Conservation (phyloP, 2,797 vertebrate genomes). For the Liparis tanakae region DNA sequence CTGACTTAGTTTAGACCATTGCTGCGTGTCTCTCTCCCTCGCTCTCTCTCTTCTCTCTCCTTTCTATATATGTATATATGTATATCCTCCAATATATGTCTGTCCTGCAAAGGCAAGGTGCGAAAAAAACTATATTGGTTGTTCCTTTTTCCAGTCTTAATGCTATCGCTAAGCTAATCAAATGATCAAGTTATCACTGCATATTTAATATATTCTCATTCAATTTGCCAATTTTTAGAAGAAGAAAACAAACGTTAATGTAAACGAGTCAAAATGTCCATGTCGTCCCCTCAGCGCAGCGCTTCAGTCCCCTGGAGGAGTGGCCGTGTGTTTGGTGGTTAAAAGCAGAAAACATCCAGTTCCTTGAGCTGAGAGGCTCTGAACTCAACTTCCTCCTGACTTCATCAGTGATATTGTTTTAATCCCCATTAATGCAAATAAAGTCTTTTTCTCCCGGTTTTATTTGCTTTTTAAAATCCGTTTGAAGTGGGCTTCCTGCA, state of each 20-base stretch:
- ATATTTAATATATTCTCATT: background rate
- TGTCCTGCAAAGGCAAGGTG: background rate
- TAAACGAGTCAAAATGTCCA: no score
- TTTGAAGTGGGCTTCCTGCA: constrained; percentile 19
- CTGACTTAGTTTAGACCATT: background rate
- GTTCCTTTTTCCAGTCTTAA: background rate
- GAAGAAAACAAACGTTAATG: no score
- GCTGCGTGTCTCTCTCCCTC: background rate
- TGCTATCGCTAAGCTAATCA: constrained; percentile 1
- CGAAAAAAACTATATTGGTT: no score
- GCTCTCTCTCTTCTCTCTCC: no score
- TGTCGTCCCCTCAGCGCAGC: no score
- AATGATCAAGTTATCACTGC: background rate
- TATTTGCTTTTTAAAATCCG: constrained; percentile 60
- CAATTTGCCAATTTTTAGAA: no score
- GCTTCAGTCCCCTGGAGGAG: no score
- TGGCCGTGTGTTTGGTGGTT: no score
- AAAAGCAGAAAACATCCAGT: no score
- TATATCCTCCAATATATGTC: background rate
- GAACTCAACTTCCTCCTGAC: background rate
- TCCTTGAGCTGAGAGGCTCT: no score
- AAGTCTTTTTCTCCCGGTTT: constrained; percentile 50
- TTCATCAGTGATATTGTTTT: constrained; percentile 55
- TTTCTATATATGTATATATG: no score
- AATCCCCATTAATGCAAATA: constrained; percentile 56